Base-by-base conservation (phyloP, 2,888 invertebrate genomes). In the Oscheius sp. region DNA sequence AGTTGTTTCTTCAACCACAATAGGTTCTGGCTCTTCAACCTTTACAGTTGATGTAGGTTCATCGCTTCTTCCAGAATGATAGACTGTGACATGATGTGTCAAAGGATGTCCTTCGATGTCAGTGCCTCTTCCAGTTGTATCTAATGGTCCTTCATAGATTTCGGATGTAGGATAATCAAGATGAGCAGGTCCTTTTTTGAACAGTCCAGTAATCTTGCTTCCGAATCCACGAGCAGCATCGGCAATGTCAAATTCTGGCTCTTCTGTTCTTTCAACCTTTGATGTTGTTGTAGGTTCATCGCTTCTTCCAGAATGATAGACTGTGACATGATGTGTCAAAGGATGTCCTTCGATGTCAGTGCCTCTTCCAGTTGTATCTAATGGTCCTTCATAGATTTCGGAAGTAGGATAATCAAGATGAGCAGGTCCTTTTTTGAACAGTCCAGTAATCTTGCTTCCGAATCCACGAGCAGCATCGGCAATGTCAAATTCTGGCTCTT, bases 381-480 rank as follows among this genome's bases (percentile, higher is more conserved):
- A 32, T 54, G 74, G 74, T 38, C 74, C 74, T n/a, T 65, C 67
- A 63, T 68, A 75, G 44, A 30, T 22, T 32, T 71, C 73, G 47
- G 64, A 62, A 8, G 51, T 22, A 14, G 57, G 57, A 22, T 57
- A 57, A 22, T 57, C 57, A 6, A n/a, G 41, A 17, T 59, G 59
- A 41, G 59, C 59, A 41, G 12, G 59, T 45, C 59, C 41, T 14
- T 26, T 24, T n/a, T 59, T 38, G 59, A 59, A 59, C 28, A 49
- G 62, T n/a, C 63, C 30, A 50, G 4, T 2, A n/a, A n/a, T n/a
- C n/a, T n/a, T n/a, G n/a, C n/a, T n/a, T n/a, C n/a, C n/a, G n/a
- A n/a, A n/a, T n/a, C n/a, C n/a, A n/a, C n/a, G n/a, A n/a, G n/a
- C n/a, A n/a, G n/a, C n/a, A n/a, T n/a, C n/a, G n/a, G n/a, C n/a